phyloP scores from a whole-genome alignment of 2,797 vertebrate species.

The Peromyscus aztecus region DNA sequence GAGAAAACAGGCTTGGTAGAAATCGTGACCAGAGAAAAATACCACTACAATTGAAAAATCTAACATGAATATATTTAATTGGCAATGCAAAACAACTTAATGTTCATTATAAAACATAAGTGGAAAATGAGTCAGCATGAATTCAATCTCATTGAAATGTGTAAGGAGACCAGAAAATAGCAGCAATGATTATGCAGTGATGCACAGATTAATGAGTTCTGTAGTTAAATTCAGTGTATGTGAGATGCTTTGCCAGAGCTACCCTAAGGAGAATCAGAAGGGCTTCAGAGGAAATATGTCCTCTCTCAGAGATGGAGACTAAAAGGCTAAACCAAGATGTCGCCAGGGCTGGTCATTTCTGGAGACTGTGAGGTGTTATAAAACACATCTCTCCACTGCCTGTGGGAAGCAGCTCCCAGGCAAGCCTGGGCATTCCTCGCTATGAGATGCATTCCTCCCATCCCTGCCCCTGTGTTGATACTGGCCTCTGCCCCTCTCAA shows the following conservation, averaged over 20 bases:
- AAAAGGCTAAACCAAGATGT: background rate
- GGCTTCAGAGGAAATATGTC: background rate
- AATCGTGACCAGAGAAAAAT: background rate
- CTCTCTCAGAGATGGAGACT: background rate
- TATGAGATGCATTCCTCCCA: background rate
- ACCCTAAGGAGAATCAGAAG: background rate
- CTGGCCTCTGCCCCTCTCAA: background rate
- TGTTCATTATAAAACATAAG: background rate
- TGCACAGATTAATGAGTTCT: background rate
- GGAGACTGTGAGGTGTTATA: background rate
- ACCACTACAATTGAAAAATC: background rate
- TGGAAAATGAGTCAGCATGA: background rate
- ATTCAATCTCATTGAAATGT: background rate
- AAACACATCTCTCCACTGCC: background rate
- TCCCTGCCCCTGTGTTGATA: background rate
- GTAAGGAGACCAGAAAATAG: background rate
- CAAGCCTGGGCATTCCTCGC: background rate
- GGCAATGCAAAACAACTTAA: background rate
- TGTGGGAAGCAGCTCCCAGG: background rate
- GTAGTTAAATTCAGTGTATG: background rate
- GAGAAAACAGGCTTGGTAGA: background rate
- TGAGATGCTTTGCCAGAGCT: background rate
- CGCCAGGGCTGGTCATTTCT: background rate
- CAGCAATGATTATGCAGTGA: background rate
- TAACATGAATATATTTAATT: background rate